Evolutionary conservation across 2,888 invertebrate genomes (phyloP), one percentile per base, ranked within the genome.

Genomic region (Anthrax anthrax): DNA sequence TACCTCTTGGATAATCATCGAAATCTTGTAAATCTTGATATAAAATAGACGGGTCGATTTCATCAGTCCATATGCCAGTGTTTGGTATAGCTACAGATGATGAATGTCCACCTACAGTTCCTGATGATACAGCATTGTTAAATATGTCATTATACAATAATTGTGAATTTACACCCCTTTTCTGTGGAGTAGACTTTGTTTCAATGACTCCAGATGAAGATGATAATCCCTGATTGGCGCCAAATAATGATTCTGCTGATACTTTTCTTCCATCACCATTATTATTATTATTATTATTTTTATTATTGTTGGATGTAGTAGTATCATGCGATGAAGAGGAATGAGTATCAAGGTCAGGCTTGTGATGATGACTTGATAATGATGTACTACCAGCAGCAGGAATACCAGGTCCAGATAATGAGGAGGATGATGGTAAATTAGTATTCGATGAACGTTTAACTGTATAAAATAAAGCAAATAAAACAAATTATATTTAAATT

Each of bases 41-140:
- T 50, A 59, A 49, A 32, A 60, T 52, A 19, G 59, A 53, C 14
- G 64, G 57, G 51, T 67, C 65, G 45, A 64, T 57, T 32, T 67
- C 67, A 47, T 67, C 66, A 8, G 56, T 53, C 67, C 67, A 67
- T 19, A 63, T 54, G 17, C 64, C 64, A 32, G 52, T 57, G n/a
- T n/a, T n/a, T n/a, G 63, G 62, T 39, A 50, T 18, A 1, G 29
- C 12, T 12, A 47, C 39, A 50, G 49, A 44, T 54, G 56, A 44
- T 56, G 9, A 37, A 10, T 39, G 9, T 10, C 29, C 56, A 36
- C 38, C 40, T 41, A 17, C 29, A n/a, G 34, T 10, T n/a, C 34
- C 16, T 18, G 46, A 18, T 12, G 39, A 37, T 13, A 48, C 16
- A n/a, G 36, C 39, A 18, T 42, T 19, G 18, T 47, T 47, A 17